These are phyloP conservation scores for Myotis lucifugus DNA, from an alignment of 2,113 vertebrate species.

Conservation along the genomic window DNA sequence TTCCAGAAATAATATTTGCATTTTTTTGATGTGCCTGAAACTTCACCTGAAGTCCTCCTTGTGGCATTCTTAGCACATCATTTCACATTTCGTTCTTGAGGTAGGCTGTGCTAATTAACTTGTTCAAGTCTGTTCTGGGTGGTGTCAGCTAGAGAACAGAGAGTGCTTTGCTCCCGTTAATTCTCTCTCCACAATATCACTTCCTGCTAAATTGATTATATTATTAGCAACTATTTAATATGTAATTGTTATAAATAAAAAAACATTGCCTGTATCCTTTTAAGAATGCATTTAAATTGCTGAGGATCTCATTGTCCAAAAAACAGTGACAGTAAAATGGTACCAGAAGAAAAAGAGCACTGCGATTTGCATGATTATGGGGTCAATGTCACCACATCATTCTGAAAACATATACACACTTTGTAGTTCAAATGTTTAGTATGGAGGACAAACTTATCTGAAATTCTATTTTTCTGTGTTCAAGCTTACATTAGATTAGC, in stretches of 20 bases:
- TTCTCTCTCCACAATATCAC: not conserved
- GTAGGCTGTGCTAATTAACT: not conserved
- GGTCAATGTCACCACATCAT: fast-evolving
- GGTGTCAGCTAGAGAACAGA: not conserved
- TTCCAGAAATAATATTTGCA: not conserved
- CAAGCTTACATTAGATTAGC: not conserved
- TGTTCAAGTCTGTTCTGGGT: not conserved
- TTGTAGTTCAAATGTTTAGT: not conserved
- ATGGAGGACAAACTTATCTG: not conserved
- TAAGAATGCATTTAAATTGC: not conserved
- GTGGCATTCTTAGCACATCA: not conserved
- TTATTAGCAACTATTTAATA: not conserved
- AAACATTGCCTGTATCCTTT: not conserved
- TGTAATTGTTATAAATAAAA: not conserved
- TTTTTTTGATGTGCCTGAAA: not conserved
- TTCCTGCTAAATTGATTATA: not conserved
- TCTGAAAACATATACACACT: not conserved
- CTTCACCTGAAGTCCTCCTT: not conserved
- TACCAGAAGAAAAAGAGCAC: not conserved
- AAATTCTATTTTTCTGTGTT: not conserved
- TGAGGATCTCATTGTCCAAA: not conserved
- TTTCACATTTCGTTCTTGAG: not conserved
- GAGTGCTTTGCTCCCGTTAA: not conserved
- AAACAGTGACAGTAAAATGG: not conserved
- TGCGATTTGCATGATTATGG: not conserved